Percentiles rank a stretch among this genome's conserved stretches.
These are phyloP conservation scores for Leptonema lineaticorne DNA, from an alignment of 1,140 invertebrate species.

Conservation along the genomic window DNA sequence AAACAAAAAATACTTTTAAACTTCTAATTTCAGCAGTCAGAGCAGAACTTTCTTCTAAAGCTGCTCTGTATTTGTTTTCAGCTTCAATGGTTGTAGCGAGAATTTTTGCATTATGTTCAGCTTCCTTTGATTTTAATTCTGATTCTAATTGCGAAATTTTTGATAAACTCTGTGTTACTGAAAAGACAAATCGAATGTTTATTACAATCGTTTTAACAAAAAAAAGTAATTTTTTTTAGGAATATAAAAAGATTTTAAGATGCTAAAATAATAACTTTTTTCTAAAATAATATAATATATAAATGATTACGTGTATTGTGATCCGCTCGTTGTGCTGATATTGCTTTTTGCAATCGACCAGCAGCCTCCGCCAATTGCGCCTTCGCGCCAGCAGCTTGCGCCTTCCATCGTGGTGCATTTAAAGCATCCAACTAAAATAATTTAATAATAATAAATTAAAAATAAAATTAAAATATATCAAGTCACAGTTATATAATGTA, in stretches of 20 bases:
- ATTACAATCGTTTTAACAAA: not conserved
- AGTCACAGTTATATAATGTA: no score
- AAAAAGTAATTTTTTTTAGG: not conserved
- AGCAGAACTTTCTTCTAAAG: constrained; percentile 46
- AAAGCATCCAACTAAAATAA: constrained; percentile 52
- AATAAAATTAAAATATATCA: not conserved
- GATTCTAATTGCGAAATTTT: constrained; percentile 56
- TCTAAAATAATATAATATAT: not conserved
- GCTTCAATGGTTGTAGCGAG: constrained; percentile 47
- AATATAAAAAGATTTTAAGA: not conserved
- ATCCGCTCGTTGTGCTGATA: constrained; percentile 50
- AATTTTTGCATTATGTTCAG: constrained; percentile 49
- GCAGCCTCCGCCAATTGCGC: constrained; percentile 47
- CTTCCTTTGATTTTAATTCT: constrained; percentile 52
- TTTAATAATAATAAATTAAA: not conserved
- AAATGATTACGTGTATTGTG: constrained; percentile 50
- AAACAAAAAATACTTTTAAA: constrained; percentile 46
- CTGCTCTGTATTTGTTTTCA: constrained; percentile 30
- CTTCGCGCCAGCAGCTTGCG: constrained; percentile 52
- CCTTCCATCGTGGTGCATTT: constrained; percentile 51
- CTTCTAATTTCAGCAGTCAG: constrained; percentile 51
- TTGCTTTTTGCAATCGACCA: constrained; percentile 49
- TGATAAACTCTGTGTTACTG: constrained; percentile 56
- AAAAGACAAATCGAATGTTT: constrained; percentile 31
- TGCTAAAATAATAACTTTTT: not conserved